Conservation (phyloP, 2,797 vertebrate species). For the Caiman crocodilus region DNA sequence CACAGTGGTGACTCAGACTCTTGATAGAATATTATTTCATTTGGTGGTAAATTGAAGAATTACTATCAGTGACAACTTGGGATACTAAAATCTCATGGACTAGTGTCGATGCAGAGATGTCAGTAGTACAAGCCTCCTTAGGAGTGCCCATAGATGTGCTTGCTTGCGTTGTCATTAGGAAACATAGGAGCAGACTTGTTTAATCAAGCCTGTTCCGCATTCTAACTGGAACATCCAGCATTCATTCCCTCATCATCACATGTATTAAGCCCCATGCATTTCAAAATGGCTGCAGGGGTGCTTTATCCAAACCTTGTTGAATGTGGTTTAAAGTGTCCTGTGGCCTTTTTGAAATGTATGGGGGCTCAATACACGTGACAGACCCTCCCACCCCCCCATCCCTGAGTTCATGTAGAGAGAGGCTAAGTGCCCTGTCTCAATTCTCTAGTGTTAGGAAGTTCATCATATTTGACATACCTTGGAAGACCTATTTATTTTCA, state of each 20-base stretch:
- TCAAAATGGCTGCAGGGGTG: no score
- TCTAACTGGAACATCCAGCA: no score
- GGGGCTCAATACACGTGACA: rapidly evolving
- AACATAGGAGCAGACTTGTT: no score
- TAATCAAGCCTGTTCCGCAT: no score
- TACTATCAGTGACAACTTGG: rapidly evolving
- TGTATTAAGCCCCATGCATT: no score
- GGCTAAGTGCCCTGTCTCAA: not conserved
- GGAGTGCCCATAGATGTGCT: no score
- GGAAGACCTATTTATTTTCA: rapidly evolving
- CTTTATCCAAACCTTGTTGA: no score
- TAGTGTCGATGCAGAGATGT: rapidly evolving
- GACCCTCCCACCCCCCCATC: rapidly evolving
- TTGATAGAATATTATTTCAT: rapidly evolving
- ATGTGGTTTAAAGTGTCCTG: no score
- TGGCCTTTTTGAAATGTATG: no score
- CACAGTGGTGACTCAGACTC: rapidly evolving
- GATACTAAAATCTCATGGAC: rapidly evolving
- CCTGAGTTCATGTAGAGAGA: rapidly evolving
- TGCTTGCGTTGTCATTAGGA: no score
- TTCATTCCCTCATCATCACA: no score
- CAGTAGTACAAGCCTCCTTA: no score
- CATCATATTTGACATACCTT: rapidly evolving
- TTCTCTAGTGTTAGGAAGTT: not conserved
- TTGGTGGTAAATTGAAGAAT: not conserved